phyloP scores from a whole-genome alignment of 2,113 vertebrate genomes.

The Nettapus auritus region DNA sequence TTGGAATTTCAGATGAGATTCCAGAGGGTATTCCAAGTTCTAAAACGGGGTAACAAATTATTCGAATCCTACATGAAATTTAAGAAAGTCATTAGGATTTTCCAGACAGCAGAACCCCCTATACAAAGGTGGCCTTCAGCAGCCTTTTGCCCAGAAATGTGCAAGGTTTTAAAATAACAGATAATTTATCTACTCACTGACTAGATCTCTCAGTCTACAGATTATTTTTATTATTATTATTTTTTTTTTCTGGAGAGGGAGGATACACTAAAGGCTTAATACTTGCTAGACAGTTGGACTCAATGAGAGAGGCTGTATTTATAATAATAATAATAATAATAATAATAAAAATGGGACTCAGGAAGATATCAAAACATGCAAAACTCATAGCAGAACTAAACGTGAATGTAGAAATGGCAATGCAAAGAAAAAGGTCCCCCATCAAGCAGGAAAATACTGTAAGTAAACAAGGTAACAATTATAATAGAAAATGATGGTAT shows the following conservation, averaged over 20 bases:
- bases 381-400: not conserved
- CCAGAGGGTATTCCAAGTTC: not conserved
- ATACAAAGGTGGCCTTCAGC: no score
- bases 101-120: not conserved
- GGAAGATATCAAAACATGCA: not conserved
- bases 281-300: not conserved
- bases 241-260: not conserved
- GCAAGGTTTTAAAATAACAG: not conserved
- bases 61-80: not conserved
- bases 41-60: not conserved
- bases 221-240: not conserved
- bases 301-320: accelerated
- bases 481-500: not conserved
- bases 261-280: not conserved
- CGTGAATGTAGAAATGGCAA: not conserved
- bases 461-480: not conserved
- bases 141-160: not conserved
- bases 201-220: not conserved
- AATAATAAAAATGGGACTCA: not conserved
- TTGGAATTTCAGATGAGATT: not conserved
- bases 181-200: not conserved
- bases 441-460: not conserved
- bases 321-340: no score
- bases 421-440: not conserved
- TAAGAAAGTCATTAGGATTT: not conserved